Conservation (phyloP, 2,113 vertebrate genomes). For the Tenrec ecaudatus region DNA sequence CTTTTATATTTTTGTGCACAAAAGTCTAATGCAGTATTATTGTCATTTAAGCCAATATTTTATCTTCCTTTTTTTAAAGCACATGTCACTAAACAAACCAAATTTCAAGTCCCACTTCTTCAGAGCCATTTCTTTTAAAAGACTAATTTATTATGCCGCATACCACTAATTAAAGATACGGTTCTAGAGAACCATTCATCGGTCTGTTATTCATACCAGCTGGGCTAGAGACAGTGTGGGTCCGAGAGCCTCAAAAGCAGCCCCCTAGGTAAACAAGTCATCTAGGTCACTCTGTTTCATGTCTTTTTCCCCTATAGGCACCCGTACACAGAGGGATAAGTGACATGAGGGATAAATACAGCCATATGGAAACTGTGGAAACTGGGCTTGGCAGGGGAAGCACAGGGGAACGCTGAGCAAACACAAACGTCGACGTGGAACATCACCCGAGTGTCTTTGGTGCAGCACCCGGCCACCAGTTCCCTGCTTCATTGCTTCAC, state of each 20-base stretch:
- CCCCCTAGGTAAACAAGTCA: conserved; percentile 69
- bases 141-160: conserved; percentile 49
- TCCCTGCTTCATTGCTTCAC: neutral
- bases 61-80: conserved; percentile 32
- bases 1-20: conserved; percentile 19
- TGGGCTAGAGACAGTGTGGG: conserved; percentile 51
- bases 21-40: conserved; percentile 21
- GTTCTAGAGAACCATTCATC: neutral
- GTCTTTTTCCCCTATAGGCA: conserved; percentile 49
- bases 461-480: neutral
- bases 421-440: neutral
- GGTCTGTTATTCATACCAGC: conserved; percentile 59
- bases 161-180: conserved; percentile 44
- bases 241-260: conserved; percentile 49
- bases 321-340: neutral
- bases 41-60: conserved; percentile 22
- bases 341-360: conserved; percentile 66
- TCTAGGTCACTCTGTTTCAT: conserved; percentile 72
- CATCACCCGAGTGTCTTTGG: neutral
- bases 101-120: conserved; percentile 29
- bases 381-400: neutral
- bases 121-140: neutral
- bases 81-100: conserved; percentile 20
- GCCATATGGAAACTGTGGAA: neutral
- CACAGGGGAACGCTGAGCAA: neutral